These are phyloP conservation scores for Hippasteria phrygiana DNA, from an alignment of 53 echinoderm and acorn worm species.

Conservation along the genomic window DNA sequence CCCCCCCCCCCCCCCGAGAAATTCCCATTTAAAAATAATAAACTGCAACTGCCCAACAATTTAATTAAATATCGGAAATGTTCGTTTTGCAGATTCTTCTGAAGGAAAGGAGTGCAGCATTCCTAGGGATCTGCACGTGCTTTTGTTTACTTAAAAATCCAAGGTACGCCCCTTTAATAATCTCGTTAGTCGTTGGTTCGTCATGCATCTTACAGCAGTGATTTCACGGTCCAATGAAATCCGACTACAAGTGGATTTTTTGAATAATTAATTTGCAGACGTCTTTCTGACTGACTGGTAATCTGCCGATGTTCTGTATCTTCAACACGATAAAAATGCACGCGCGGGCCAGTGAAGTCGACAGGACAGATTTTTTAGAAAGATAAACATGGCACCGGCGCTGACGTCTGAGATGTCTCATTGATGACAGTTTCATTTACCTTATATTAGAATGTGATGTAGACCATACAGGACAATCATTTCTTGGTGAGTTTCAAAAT, in stretches of 20 bases:
- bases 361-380: background rate
- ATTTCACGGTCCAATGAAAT: constrained; percentile 28
- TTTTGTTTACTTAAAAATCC: background rate
- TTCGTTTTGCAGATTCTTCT: no score
- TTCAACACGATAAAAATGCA: background rate
- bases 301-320: background rate
- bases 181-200: background rate
- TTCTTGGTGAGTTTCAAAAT: constrained; percentile 7
- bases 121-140: background rate
- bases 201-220: background rate
- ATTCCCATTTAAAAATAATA: no score
- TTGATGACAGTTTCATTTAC: background rate
- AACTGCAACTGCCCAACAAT: no score
- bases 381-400: constrained; percentile 34
- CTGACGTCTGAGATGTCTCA: background rate
- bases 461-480: background rate
- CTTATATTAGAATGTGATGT: constrained; percentile 3
- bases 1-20: no score
- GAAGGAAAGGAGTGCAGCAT: no score
- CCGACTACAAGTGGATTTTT: background rate
- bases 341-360: constrained; percentile 31
- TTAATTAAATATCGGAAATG: no score
- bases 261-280: constrained; percentile 36
- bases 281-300: constrained; percentile 17
- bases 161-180: background rate